Evolutionary conservation across 2,797 vertebrate species (phyloP).

Genomic region (Xenopus petersii): DNA sequence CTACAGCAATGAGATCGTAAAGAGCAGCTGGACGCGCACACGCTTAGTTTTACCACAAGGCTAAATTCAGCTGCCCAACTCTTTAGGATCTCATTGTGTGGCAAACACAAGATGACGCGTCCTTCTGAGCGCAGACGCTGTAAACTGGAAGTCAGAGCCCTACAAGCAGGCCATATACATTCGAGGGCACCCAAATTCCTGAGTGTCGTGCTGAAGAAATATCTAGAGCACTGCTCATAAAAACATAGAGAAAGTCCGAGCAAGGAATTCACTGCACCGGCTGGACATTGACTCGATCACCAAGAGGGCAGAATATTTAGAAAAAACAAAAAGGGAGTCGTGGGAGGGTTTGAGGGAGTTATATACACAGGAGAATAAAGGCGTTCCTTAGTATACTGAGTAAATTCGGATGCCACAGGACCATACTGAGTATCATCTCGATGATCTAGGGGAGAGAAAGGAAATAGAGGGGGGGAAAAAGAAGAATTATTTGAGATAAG

Average conservation of each 20-base stretch:
- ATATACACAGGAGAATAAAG: conserved; percentile 29
- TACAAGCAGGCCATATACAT: conserved; percentile 19
- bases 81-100: conserved; percentile 1
- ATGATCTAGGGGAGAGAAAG: conserved; percentile 73
- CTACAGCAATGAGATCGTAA: conserved; percentile 22
- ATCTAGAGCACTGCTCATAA: not conserved
- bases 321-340: conserved; percentile 21
- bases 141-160: conserved; percentile 1
- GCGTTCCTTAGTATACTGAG: conserved; percentile 76
- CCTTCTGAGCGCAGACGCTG: not conserved
- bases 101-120: conserved; percentile 11
- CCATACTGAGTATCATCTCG: conserved; percentile 97
- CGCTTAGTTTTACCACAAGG: not conserved
- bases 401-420: conserved; percentile 90
- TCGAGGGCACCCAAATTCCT: not conserved
- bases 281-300: not conserved
- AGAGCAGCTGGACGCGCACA: not conserved
- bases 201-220: conserved; percentile 16
- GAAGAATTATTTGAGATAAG: no score
- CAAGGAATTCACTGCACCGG: not conserved
- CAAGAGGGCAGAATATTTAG: conserved; percentile 17
- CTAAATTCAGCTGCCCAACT: not conserved
- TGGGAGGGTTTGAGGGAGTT: conserved; percentile 7
- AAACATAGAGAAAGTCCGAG: not conserved
- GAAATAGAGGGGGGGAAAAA: not conserved